Conservation (phyloP, 2,888 invertebrate genomes). For the Heliconius ethilla region DNA sequence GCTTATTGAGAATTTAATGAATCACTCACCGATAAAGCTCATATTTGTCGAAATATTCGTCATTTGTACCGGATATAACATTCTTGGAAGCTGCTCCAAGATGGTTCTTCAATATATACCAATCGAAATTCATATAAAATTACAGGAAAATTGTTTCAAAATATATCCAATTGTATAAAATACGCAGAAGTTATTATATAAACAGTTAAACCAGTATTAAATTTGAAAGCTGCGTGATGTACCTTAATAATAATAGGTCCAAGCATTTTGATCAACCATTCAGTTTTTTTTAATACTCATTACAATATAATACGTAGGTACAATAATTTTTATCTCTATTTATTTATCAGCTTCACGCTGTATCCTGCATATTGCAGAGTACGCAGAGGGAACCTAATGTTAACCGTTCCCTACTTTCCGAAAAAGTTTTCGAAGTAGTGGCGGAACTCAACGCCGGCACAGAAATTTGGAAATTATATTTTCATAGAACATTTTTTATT, state of each 20-base stretch:
- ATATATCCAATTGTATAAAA: background rate
- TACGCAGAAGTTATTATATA: conserved; percentile 12
- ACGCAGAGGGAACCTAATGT: too few relatives aligned
- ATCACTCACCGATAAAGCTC: conserved; percentile 36
- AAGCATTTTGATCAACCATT: too few relatives aligned
- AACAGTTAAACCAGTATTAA: background rate
- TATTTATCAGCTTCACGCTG: too few relatives aligned
- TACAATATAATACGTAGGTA: too few relatives aligned
- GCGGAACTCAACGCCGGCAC: too few relatives aligned
- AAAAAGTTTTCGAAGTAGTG: too few relatives aligned
- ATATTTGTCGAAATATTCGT: conserved; percentile 34
- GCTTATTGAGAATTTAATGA: conserved; percentile 44
- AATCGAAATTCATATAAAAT: conserved; percentile 10
- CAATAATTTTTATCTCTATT: too few relatives aligned
- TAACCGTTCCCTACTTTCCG: too few relatives aligned
- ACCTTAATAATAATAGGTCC: background rate
- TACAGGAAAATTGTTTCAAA: conserved; percentile 23
- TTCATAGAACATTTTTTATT: too few relatives aligned
- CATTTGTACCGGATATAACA: conserved; percentile 35
- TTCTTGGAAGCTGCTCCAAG: conserved; percentile 40
- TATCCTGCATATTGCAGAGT: too few relatives aligned
- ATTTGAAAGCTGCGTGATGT: background rate
- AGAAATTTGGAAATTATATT: too few relatives aligned
- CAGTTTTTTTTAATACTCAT: too few relatives aligned
- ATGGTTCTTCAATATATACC: background rate